These are phyloP conservation scores for Nipponacmea schrenckii DNA, from an alignment of 2,888 invertebrate species.

Conservation along the genomic window DNA sequence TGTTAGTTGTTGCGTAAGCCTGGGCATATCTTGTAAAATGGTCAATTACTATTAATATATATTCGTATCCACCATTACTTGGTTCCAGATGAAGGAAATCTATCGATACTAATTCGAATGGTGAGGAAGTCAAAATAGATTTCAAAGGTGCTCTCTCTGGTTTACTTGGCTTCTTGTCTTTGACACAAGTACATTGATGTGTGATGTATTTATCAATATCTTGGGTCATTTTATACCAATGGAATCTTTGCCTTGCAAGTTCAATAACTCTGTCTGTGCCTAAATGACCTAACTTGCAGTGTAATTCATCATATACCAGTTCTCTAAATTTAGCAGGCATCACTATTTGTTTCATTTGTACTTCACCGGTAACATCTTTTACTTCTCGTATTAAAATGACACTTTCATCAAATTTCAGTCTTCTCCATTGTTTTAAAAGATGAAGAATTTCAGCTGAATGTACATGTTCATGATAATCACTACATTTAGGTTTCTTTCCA, in stretches of 20 bases:
- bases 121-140: slow-evolving; percentile 24
- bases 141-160: slow-evolving; percentile 11
- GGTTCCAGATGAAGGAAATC: slow-evolving; percentile 33
- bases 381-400: slow-evolving; percentile 2
- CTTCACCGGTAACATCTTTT: not conserved
- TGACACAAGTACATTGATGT: slow-evolving; percentile 18
- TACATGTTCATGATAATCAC: no score
- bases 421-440: slow-evolving; percentile 20
- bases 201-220: slow-evolving; percentile 20
- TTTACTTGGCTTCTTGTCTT: slow-evolving; percentile 14
- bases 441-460: not conserved
- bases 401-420: slow-evolving; percentile 9
- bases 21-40: slow-evolving; percentile 22
- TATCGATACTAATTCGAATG: slow-evolving; percentile 34
- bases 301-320: slow-evolving; percentile 11
- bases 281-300: slow-evolving; percentile 23
- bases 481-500: no score
- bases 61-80: slow-evolving; percentile 23
- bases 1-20: slow-evolving; percentile 22
- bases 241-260: slow-evolving; percentile 17
- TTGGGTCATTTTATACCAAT: slow-evolving; percentile 11
- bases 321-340: not conserved
- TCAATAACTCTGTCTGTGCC: slow-evolving; percentile 9
- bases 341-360: not conserved
- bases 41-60: slow-evolving; percentile 16